phyloP scores from a whole-genome alignment of 2,888 invertebrate genomes.

The Metopia argyrocephala region DNA sequence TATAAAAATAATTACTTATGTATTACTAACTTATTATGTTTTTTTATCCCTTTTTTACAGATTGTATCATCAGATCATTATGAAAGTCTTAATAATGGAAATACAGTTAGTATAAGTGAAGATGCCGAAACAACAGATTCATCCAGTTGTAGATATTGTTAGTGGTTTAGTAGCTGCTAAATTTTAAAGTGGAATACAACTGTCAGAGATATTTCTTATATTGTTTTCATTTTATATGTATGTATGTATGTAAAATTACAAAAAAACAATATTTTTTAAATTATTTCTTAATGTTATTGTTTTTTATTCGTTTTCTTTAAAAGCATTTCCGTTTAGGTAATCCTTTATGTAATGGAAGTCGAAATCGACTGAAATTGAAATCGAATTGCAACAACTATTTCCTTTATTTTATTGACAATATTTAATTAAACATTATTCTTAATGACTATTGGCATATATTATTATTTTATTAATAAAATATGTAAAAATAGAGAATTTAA shows the following conservation, averaged over 20 bases:
- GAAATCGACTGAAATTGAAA: too few species aligned
- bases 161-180: background rate
- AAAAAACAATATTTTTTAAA: too few species aligned
- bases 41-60: slow-evolving; percentile 40
- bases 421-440: too few species aligned
- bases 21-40: background rate
- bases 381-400: too few species aligned
- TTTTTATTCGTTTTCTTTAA: too few species aligned
- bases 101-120: slow-evolving; percentile 67
- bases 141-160: slow-evolving; percentile 44
- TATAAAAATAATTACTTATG: too few species aligned
- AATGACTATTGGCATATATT: too few species aligned
- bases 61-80: slow-evolving; percentile 63
- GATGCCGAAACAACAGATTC: slow-evolving; percentile 53
- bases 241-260: slow-evolving; percentile 37
- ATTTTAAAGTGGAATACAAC: background rate
- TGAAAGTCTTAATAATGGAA: slow-evolving; percentile 49
- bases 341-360: background rate
- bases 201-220: slow-evolving; percentile 10
- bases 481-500: too few species aligned
- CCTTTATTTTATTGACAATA: too few species aligned
- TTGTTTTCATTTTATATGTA: background rate
- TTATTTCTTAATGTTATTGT: background rate
- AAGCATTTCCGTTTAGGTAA: background rate
- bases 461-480: too few species aligned